Evolutionary conservation across 1,140 invertebrate genomes (phyloP), one percentile per base, ranked within the genome.

Genomic region (Cotesia vestalis): DNA sequence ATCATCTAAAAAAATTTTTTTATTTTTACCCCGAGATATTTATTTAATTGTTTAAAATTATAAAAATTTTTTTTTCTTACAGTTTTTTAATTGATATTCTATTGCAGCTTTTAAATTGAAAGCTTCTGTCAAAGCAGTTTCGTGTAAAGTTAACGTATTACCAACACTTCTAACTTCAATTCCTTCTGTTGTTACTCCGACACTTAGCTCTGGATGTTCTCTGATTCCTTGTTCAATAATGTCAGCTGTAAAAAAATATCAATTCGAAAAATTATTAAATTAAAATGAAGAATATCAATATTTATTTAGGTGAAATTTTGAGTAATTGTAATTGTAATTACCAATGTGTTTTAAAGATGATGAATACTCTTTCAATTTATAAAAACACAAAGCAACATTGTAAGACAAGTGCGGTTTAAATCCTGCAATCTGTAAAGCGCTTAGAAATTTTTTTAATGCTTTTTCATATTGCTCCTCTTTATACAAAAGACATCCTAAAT

Each of bases 101-200:
- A 99, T 97, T 3, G 98, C 98, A 14, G 97, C 97, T 89, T 99
- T 99, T 0, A 99, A 89, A 88, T 99, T 99, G 80, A 99, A 98
- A 0, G 98, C 97, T 88, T 99, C 98, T 12, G 99, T 96, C 2
- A 99, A 88, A 40, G 97, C 97, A 20, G 98, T 98, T 85, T 99
- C 94, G 81, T 99, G 96, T 60, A 99, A 89, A 0, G 95, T 96
- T 51, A 98, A 88, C 2, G 97, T 98, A 87, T 99, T 99, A 12
- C 98, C 98, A 59, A 99, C 98, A 86, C 97, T 98, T 77, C 96
- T 90, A 3, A 98, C 93, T 89, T 98, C 96, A 74, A 97, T 96
- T 6, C 97, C 97, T 86, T 99, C 98, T n/a, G 97, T 96, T 79
- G 96, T 96, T 91, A 98, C 96, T 0, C 98, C 98, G 46, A 99